A percentile compares a stretch with the other conserved stretches of the same genome.
Conservation (phyloP, 2,888 invertebrate genomes). For the Elaeidobius kamerunicus region DNA sequence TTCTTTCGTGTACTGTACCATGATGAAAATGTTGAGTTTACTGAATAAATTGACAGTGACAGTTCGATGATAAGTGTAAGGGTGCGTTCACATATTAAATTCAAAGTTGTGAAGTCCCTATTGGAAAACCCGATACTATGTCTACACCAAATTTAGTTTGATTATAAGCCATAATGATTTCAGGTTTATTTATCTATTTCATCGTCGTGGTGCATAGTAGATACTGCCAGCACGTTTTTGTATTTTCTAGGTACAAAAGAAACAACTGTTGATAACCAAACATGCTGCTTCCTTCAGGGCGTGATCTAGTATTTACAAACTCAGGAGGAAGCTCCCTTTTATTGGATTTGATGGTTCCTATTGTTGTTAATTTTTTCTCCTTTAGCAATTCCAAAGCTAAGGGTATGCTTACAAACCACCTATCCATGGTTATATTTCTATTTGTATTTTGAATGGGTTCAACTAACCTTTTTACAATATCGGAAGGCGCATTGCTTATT, state of each 20-base stretch:
- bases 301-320: neutral
- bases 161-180: neutral
- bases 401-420: constrained; percentile 2
- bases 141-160: neutral
- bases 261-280: constrained; percentile 8
- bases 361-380: neutral
- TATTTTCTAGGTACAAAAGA: constrained; percentile 6
- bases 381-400: neutral
- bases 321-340: constrained; percentile 2
- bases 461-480: too few species aligned
- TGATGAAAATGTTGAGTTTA: too few species aligned
- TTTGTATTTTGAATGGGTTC: neutral
- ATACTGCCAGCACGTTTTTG: constrained; percentile 1
- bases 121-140: too few species aligned
- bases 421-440: constrained; percentile 5
- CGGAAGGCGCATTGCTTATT: too few species aligned
- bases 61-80: too few species aligned
- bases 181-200: neutral
- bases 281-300: neutral
- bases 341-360: constrained; percentile 4
- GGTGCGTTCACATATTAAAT: too few species aligned
- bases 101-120: too few species aligned
- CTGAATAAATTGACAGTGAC: too few species aligned
- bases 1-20: too few species aligned
- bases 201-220: neutral